Conservation (phyloP, 2,888 invertebrate species). For the Lochmaea crataegi region DNA sequence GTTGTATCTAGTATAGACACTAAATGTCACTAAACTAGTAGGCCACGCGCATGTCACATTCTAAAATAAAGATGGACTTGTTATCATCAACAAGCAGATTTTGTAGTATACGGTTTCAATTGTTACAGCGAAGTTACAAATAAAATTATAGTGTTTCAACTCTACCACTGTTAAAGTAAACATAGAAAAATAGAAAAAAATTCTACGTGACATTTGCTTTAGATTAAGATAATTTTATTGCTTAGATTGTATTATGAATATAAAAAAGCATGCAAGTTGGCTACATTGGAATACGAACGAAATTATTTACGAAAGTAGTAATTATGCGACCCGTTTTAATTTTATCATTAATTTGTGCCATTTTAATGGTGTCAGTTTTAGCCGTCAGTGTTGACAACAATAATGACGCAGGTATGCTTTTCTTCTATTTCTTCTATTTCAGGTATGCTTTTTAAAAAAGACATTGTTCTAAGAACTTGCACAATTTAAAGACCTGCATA, state of each 20-base stretch:
- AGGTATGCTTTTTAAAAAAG: too few relatives aligned
- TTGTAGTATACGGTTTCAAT: too few relatives aligned
- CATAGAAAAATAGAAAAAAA: neutral
- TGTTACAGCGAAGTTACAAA: too few relatives aligned
- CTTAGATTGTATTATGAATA: slow-evolving; percentile 1
- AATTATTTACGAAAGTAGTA: neutral
- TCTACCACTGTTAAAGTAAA: slow-evolving; percentile 2
- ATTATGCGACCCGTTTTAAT: slow-evolving; percentile 8
- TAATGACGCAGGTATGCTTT: neutral
- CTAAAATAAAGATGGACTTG: too few relatives aligned
- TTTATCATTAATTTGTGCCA: slow-evolving; percentile 8
- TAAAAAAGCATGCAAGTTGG: slow-evolving; percentile 5
- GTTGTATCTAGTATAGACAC: too few relatives aligned
- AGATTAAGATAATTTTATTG: slow-evolving; percentile 18
- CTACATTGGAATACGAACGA: slow-evolving; percentile 9
- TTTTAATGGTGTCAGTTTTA: neutral
- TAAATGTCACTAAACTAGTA: too few relatives aligned
- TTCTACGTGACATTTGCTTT: neutral
- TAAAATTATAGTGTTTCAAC: neutral
- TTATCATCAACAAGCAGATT: too few relatives aligned
- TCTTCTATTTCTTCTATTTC: too few relatives aligned
- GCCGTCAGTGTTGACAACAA: neutral
- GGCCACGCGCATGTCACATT: too few relatives aligned
- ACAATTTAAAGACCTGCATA: neutral
- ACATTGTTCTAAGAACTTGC: too few relatives aligned